Conservation (phyloP, 2,888 invertebrate genomes). For the Dicranocentrus wangi region DNA sequence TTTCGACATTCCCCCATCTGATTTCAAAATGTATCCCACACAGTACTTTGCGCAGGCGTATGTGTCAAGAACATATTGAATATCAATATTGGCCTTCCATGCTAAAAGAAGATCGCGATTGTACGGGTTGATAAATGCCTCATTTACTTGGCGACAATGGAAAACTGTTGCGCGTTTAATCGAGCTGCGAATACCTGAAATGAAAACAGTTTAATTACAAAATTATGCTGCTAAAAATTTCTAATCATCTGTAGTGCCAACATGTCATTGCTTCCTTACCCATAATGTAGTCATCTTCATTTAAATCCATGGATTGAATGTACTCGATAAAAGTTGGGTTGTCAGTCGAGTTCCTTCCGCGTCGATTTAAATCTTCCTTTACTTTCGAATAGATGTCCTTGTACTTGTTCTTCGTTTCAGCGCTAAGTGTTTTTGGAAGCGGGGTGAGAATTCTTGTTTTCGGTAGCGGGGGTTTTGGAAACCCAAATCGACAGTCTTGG, state of each 20-base stretch:
- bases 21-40: constrained; percentile 71
- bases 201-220: too few species aligned
- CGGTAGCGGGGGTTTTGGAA: constrained; percentile 32
- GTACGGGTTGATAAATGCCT: constrained; percentile 56
- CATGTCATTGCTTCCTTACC: too few species aligned
- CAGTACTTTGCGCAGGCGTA: constrained; percentile 74
- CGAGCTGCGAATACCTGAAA: constrained; percentile 62
- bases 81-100: constrained; percentile 74
- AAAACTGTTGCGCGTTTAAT: constrained; percentile 68
- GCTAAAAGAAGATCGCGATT: constrained; percentile 71
- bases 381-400: too few species aligned
- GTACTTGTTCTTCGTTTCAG: background rate
- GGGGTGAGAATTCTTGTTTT: constrained; percentile 12
- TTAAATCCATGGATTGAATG: too few species aligned
- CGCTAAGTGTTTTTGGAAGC: background rate
- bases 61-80: constrained; percentile 74
- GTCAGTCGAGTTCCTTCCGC: background rate
- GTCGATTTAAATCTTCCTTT: constrained; percentile 10
- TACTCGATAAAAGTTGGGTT: too few species aligned
- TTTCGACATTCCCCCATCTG: constrained; percentile 68
- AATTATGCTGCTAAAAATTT: too few species aligned
- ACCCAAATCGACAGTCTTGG: constrained; percentile 20
- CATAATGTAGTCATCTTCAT: too few species aligned
- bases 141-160: constrained; percentile 52
- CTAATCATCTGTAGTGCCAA: too few species aligned